Base-by-base conservation (phyloP, 2,888 invertebrate genomes). In the Caenorhabditis sp. region DNA sequence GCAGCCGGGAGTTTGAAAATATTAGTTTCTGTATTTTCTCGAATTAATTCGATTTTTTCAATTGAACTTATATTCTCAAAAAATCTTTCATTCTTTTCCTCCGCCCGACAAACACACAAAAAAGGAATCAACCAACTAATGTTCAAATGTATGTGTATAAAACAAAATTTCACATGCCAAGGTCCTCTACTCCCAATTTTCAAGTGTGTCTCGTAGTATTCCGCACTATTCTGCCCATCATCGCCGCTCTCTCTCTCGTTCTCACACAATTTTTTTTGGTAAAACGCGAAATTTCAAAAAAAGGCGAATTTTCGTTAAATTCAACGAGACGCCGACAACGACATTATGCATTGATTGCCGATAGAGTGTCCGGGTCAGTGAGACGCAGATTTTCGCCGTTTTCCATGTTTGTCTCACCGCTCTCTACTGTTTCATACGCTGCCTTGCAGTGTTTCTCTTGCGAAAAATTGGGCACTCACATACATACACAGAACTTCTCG, bases 311-410 rank as follows among this genome's bases (percentile, higher is more conserved):
- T 1, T 10, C 10, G 31, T 36, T 17, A 23, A 8, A 36, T 2
- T 21, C 19, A 14, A 23, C 55, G 55, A 59, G 59, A 59, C 59
- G 59, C 59, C 36, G 59, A 59, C 37, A 43, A 21, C 43, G 37
- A 23, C 58, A 19, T 24, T 17, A 23, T 27, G 26, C 43, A 49
- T 59, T 50, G 59, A 43, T 43, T 43, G 43, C 14, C 43, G 43
- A 43, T 10, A 43, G 12, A 43, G 43, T 43, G 43, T 43, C 14
- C 14, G 43, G 43, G 43, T 10, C 17, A 17, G 14, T 3, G 43
- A 43, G 43, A 17, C 43, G 43, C 43, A 43, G 43, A 17, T 3
- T 10, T 43, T 43, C 43, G 14, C 43, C 43, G 43, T 43, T 43
- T 43, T 43, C 43, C 43, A 43, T 43, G 43, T 43, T 43, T 43